Percentiles rank a stretch among this genome's conserved stretches.
These are phyloP conservation scores for Prionace glauca DNA, from an alignment of 2,797 vertebrate genomes.

Conservation along the genomic window DNA sequence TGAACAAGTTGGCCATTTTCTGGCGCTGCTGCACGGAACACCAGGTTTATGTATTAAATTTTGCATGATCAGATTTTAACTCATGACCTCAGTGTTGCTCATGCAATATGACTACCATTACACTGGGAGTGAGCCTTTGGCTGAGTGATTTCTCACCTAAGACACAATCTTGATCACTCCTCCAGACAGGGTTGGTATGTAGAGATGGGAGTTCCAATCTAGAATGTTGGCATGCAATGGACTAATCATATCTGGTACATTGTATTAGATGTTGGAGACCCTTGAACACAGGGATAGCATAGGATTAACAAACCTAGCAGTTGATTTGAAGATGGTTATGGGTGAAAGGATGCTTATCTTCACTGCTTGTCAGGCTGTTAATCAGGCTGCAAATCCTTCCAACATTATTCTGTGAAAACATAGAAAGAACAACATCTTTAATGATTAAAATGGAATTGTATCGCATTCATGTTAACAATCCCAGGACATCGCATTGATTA, in stretches of 20 bases:
- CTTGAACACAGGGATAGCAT: neutral
- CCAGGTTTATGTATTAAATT: neutral
- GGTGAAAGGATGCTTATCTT: neutral
- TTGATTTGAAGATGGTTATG: neutral
- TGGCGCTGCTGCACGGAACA: neutral
- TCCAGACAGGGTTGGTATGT: neutral
- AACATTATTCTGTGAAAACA: neutral
- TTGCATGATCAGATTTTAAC: neutral
- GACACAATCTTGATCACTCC: neutral
- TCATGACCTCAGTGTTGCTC: neutral
- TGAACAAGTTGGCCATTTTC: neutral
- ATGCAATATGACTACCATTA: neutral
- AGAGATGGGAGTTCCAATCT: neutral
- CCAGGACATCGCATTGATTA: neutral
- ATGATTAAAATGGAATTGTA: neutral
- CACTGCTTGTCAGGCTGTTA: neutral
- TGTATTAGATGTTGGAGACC: no score
- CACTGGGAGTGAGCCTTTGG: neutral
- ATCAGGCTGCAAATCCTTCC: neutral
- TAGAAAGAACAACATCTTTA: neutral
- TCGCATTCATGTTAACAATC: neutral
- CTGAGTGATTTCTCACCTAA: neutral
- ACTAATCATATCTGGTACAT: neutral
- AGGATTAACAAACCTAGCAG: neutral
- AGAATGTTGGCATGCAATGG: neutral